Conservation (phyloP, 2,888 invertebrate genomes). For the Cacoxenus indagator region DNA sequence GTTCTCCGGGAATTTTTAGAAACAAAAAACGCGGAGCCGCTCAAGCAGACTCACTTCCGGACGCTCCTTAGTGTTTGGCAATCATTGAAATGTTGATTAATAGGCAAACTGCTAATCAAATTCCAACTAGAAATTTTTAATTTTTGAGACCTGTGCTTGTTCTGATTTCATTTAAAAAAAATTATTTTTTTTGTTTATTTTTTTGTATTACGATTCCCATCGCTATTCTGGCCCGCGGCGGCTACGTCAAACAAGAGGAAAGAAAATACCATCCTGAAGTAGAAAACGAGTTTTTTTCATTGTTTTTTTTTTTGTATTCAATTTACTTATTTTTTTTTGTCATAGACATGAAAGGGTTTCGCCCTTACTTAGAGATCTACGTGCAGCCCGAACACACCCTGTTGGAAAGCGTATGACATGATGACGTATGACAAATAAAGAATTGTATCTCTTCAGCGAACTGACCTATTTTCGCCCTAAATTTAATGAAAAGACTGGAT, state of each 20-base stretch:
- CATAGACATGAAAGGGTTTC: background rate
- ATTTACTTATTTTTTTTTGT: background rate
- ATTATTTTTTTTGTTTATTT: background rate
- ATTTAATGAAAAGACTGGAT: no score
- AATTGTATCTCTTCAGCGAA: no score
- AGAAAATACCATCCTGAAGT: background rate
- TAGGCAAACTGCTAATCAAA: background rate
- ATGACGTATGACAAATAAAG: no score
- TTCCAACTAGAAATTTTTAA: background rate
- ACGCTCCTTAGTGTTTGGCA: no score
- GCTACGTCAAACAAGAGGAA: background rate
- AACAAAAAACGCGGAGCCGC: no score
- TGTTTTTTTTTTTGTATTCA: background rate
- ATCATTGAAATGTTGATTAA: no score
- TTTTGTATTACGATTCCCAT: background rate
- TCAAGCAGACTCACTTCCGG: no score
- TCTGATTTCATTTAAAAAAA: background rate
- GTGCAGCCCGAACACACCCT: background rate
- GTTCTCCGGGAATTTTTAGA: no score
- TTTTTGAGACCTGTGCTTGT: background rate
- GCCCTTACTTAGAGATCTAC: background rate
- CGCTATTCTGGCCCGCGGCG: background rate
- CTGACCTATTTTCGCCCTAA: no score
- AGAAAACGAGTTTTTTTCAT: constrained; percentile 2
- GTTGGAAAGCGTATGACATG: background rate